Base-by-base conservation (phyloP, 2,113 vertebrate genomes). In the Eretmochelys imbricata region DNA sequence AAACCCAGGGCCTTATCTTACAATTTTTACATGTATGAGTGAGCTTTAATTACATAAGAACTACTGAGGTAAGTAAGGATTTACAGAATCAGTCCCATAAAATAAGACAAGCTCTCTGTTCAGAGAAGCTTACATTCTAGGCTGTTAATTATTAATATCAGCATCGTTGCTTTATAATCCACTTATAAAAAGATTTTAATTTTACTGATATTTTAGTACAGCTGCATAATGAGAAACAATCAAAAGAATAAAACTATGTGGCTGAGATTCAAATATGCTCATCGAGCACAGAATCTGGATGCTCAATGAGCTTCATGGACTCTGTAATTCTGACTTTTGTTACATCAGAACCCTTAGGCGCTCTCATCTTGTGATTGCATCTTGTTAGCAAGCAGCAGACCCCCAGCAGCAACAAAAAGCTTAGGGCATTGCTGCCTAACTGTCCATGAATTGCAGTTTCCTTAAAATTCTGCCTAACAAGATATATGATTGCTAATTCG, bases 351-450 rank as follows among this genome's bases (percentile, higher is more conserved):
- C 86, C 93, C 92, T 87, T 57, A 94, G 91, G 87, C 90, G n/a
- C 55, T 92, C 87, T 94, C 84, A 84, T 93, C 89, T 89, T 80
- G 1, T 29, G 80, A 95, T 80, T 57, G 92, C 59, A 97, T 96
- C 95, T 97, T 97, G 91, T 97, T 97, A 98, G 92, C 57, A 95
- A 95, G 92, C 93, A 94, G 48, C 38, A 84, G 80, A 94, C 50
- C 53, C 54, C 92, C 62, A 93, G 84, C 8, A 95, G 38, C 89
- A 93, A 84, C 80, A 89, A 95, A 85, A 97, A 90, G 93, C 88
- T 95, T 51, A 89, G 48, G 83, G 46, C 87, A 55, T 75, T 80
- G 85, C 94, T 96, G 92, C 87, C 55, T 92, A 97, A 96, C 91
- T 94, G 81, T 11, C 89, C 85, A 59, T 89, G 35, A 97, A 94